These are phyloP conservation scores for Lepidocolaptes lacrymiger DNA, from an alignment of 2,797 vertebrate species.

Conservation along the genomic window DNA sequence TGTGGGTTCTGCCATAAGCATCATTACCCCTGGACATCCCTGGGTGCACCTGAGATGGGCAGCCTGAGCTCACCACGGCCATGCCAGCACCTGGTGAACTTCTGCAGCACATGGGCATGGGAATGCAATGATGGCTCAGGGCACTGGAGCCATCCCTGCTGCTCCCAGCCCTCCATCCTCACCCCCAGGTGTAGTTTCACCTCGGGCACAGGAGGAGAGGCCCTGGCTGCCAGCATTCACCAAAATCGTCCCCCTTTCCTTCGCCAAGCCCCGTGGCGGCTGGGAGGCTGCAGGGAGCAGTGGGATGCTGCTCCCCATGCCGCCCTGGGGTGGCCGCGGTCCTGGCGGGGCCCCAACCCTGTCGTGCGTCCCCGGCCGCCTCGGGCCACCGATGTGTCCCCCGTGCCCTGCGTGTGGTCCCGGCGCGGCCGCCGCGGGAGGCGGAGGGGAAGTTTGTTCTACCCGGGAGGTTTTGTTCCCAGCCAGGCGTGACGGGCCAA, in stretches of 20 bases:
- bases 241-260: rapidly evolving
- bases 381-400: background rate
- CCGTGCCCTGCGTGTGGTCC: background rate
- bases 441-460: background rate
- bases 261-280: rapidly evolving
- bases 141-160: background rate
- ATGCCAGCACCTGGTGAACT: background rate
- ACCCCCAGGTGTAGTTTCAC: background rate
- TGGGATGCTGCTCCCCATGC: background rate
- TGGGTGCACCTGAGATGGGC: background rate
- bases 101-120: background rate
- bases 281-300: background rate
- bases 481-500: background rate
- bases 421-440: background rate
- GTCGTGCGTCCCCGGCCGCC: background rate
- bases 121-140: rapidly evolving
- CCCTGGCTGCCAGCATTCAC: background rate
- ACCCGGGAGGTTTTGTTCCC: background rate
- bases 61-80: rapidly evolving
- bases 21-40: background rate
- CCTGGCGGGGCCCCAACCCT: background rate
- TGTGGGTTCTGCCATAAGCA: background rate
- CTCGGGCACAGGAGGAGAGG: background rate
- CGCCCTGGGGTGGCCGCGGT: background rate
- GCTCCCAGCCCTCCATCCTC: background rate